Base-by-base conservation (phyloP, 2,113 vertebrate genomes). In the Tretioscincus oriximinensis region DNA sequence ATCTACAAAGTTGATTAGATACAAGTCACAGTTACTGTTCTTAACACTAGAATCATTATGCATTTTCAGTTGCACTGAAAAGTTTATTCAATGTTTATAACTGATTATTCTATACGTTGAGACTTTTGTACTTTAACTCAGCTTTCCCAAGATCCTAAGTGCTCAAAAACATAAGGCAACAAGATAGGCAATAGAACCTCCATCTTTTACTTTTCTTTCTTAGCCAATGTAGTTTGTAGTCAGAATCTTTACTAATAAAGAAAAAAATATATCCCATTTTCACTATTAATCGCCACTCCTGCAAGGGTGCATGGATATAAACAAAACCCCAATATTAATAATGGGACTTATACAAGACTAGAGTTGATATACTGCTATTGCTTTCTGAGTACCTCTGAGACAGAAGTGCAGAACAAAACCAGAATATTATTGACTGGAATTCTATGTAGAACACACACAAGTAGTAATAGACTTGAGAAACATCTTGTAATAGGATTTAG, bases 1-100 rank as follows among this genome's bases (percentile, higher is more conserved):
- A 69, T 58, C 80, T 81, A 75, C 47, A 60, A 41, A 67, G 29
- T 81, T 60, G 28, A 29, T 80, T 49, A 58, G 67, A 31, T 58
- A 28, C 29, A 76, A 70, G 54, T 31, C 73, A 68, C 24, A 67
- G 20, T 16, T 74, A 81, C 58, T 35, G 47, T n/a, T 74, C 73
- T 45, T 16, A 67, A 75, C 49, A 75, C 26, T 66, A 65, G 28
- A 41, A 14, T 49, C 41, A 31, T 76, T 70, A 76, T 41, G 61
- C 24, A 76, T 68, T 58, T 61, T 47, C 65, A 70, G 31, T 51
- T 70, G 45, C 49, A 75, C 28, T 49, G 61, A 68, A 35, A 81
- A 76, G 28, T 24, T 47, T 21, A n/a, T 75, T 75, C 72, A 75
- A 29, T n/a, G 41, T 75, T 60, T 81, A 45, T n/a, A 29, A 31